phyloP scores from a whole-genome alignment of 2,888 invertebrate genomes.

The Cheilosia soror region DNA sequence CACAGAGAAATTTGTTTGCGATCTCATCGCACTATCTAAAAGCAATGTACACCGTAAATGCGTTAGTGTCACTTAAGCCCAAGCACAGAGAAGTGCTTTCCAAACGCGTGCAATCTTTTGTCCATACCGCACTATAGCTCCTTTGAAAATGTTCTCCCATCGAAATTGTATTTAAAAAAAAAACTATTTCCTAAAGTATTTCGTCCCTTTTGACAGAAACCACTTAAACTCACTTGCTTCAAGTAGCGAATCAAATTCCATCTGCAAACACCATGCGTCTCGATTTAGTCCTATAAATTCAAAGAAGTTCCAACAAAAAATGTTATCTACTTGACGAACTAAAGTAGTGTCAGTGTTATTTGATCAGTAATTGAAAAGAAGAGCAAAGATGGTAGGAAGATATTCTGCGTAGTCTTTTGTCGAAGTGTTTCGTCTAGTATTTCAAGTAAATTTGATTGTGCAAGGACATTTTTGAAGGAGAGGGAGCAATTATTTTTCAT shows the following conservation, averaged over 20 bases:
- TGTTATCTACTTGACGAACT: conserved; percentile 29
- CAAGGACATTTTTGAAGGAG: background rate
- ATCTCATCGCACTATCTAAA: too few relatives aligned
- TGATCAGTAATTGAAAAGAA: conserved; percentile 62
- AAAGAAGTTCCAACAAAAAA: conserved; percentile 27
- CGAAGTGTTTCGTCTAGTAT: conserved; percentile 23
- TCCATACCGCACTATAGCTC: background rate
- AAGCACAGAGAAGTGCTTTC: too few relatives aligned
- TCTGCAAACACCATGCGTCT: conserved; percentile 35
- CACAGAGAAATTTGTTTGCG: too few relatives aligned
- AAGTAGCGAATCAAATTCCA: conserved; percentile 46
- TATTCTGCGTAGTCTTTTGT: conserved; percentile 23
- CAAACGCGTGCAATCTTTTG: background rate
- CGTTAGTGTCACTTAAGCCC: too few relatives aligned
- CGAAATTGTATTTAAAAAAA: conserved; percentile 16
- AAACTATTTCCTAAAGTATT: background rate
- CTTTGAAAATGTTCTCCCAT: background rate
- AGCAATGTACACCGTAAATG: too few relatives aligned
- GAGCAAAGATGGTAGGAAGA: background rate
- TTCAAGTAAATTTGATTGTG: conserved; percentile 19
- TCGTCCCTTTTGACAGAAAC: conserved; percentile 23
- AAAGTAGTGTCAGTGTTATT: conserved; percentile 61
- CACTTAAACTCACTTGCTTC: conserved; percentile 35
- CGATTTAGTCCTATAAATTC: conserved; percentile 10
- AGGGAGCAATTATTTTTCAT: background rate